phyloP scores from a whole-genome alignment of 2,797 vertebrate species.

The Tangara arthus region DNA sequence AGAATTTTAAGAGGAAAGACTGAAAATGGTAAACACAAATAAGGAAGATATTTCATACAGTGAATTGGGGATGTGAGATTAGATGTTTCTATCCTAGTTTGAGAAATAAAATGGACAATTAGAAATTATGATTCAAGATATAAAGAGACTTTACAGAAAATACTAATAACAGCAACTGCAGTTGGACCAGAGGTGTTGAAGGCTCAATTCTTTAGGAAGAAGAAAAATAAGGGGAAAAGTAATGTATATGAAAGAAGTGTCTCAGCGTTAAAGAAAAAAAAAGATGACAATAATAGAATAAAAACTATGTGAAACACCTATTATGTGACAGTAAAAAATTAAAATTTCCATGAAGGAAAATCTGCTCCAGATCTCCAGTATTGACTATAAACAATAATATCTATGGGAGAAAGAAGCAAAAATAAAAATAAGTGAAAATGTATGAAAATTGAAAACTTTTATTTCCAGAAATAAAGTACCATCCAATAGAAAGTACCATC shows the following conservation, averaged over 20 bases:
- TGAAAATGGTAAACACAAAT: not conserved
- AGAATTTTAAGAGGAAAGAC: not conserved
- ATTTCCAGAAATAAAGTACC: not conserved
- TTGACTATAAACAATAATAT: not conserved
- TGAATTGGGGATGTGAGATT: not conserved
- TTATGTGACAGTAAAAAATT: not conserved
- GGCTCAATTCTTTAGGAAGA: not conserved
- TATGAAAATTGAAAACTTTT: not conserved
- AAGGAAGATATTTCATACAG: not conserved
- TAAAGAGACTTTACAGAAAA: not conserved
- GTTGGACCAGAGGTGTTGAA: not conserved
- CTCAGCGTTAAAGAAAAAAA: not conserved
- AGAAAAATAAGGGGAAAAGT: not conserved
- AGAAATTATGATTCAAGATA: not conserved
- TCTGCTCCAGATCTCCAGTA: not conserved
- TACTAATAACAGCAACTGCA: not conserved
- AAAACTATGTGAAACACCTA: not conserved
- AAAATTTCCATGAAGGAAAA: not conserved
- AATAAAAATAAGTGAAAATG: no score
- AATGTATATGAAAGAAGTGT: not conserved
- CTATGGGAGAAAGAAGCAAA: not conserved
- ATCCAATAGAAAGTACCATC: not conserved
- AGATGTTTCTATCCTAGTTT: not conserved
- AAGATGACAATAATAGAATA: not conserved
- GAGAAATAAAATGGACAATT: not conserved